phyloP scores from a whole-genome alignment of 2,888 invertebrate species.

The Drosophila prostipennis region DNA sequence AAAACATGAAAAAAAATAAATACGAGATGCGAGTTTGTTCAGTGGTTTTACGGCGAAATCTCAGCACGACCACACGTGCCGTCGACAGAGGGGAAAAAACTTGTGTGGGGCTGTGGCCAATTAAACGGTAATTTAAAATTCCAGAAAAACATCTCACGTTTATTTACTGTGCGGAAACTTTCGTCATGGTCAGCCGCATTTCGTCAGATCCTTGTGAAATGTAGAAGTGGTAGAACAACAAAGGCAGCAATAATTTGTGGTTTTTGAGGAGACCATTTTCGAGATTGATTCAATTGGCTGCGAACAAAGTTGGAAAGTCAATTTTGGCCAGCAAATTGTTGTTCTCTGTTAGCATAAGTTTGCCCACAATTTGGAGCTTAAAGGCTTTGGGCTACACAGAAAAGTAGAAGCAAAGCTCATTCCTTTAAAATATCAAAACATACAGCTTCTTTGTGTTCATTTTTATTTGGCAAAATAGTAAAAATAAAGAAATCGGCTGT shows the following conservation, averaged over 20 bases:
- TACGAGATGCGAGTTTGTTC: slow-evolving; percentile 19
- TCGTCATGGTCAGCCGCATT: slow-evolving; percentile 28
- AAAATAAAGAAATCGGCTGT: no score
- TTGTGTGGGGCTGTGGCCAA: slow-evolving; percentile 36
- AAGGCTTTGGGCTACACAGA: no score
- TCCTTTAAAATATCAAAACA: no score
- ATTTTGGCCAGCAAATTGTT: not conserved
- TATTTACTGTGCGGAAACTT: slow-evolving; percentile 37
- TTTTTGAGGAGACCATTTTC: slow-evolving; percentile 6
- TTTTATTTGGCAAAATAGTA: no score
- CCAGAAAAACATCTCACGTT: slow-evolving; percentile 46
- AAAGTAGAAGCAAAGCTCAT: no score
- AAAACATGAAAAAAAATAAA: slow-evolving; percentile 32
- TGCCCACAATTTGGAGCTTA: not conserved
- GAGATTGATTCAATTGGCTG: slow-evolving; percentile 7
- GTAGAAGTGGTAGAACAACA: not conserved
- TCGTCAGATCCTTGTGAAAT: not conserved
- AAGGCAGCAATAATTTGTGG: slow-evolving; percentile 8
- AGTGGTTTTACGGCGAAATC: slow-evolving; percentile 34
- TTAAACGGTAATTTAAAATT: slow-evolving; percentile 42
- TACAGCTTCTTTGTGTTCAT: no score
- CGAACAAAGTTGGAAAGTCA: not conserved
- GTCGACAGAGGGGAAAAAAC: slow-evolving; percentile 16
- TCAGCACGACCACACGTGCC: slow-evolving; percentile 16
- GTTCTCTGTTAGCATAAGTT: not conserved